Conservation (phyloP, 2,888 invertebrate genomes). For the Amblyjoppa proteus region DNA sequence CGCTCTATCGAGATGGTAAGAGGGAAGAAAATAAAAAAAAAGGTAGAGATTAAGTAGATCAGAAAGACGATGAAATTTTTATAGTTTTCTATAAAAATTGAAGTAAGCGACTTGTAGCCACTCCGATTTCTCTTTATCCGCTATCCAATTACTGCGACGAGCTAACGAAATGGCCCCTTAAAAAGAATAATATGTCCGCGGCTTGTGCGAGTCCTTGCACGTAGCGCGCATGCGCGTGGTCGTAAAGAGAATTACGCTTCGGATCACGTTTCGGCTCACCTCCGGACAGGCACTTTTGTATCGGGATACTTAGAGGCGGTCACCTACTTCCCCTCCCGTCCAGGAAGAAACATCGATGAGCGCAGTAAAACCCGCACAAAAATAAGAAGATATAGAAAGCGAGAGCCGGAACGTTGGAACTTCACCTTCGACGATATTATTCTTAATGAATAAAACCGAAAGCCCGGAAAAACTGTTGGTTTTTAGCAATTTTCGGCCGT, state of each 20-base stretch:
- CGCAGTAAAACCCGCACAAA: not conserved
- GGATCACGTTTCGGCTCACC: slow-evolving; percentile 4
- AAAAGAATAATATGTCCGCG: slow-evolving; percentile 28
- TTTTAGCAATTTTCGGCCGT: too few relatives aligned
- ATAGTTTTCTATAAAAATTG: slow-evolving; percentile 23
- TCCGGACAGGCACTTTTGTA: not conserved
- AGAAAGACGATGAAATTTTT: slow-evolving; percentile 5
- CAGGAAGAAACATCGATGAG: not conserved
- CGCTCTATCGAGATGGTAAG: not conserved
- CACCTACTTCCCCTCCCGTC: not conserved
- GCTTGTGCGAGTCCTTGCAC: not conserved
- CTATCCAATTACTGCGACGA: slow-evolving; percentile 20
- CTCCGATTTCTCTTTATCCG: slow-evolving; percentile 13
- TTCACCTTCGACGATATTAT: not conserved
- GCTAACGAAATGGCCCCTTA: slow-evolving; percentile 43
- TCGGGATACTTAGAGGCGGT: not conserved
- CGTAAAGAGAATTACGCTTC: slow-evolving; percentile 4
- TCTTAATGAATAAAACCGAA: too few relatives aligned
- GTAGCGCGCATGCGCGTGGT: not conserved
- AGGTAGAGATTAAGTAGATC: not conserved
- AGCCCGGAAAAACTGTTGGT: too few relatives aligned
- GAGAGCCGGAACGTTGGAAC: not conserved
- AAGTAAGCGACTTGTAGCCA: slow-evolving; percentile 10
- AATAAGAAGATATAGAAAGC: not conserved
- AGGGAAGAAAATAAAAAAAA: not conserved